Conservation (phyloP, 2,797 vertebrate genomes). For the Diplodus puntazzo region DNA sequence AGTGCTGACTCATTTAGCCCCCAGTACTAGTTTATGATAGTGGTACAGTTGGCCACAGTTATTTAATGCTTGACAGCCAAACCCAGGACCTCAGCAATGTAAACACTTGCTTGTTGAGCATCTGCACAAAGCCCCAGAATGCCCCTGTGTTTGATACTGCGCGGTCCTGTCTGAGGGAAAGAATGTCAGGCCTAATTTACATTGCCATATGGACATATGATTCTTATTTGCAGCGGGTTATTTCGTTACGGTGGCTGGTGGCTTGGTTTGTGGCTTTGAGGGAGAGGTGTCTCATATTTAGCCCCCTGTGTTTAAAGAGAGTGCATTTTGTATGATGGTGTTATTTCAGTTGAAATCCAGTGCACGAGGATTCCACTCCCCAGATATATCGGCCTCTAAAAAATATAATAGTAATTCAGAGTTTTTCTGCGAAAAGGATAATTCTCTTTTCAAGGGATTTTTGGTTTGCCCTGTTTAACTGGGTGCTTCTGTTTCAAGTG, state of each 20-base stretch:
- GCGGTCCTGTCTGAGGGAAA: constrained; percentile 34
- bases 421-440: too few relatives aligned
- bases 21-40: constrained; percentile 20
- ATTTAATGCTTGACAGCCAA: constrained; percentile 64
- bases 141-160: constrained; percentile 38
- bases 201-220: constrained; percentile 40
- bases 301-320: constrained; percentile 37
- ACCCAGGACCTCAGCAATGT: constrained; percentile 67
- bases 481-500: too few relatives aligned
- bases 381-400: background rate
- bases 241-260: constrained; percentile 43
- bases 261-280: constrained; percentile 55
- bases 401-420: too few relatives aligned
- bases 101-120: constrained; percentile 63
- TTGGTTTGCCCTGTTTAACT: too few relatives aligned
- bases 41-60: constrained; percentile 50
- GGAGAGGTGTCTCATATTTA: constrained; percentile 38
- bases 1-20: constrained; percentile 33
- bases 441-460: too few relatives aligned
- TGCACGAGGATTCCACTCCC: constrained; percentile 19
- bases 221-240: constrained; percentile 56
- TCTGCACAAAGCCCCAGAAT: constrained; percentile 45
- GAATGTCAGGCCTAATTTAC: constrained; percentile 58
- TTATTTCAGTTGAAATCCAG: constrained; percentile 47
- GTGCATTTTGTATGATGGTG: constrained; percentile 7